Evolutionary conservation across 2,888 invertebrate genomes (phyloP).

Genomic region (Tortrix viridana): DNA sequence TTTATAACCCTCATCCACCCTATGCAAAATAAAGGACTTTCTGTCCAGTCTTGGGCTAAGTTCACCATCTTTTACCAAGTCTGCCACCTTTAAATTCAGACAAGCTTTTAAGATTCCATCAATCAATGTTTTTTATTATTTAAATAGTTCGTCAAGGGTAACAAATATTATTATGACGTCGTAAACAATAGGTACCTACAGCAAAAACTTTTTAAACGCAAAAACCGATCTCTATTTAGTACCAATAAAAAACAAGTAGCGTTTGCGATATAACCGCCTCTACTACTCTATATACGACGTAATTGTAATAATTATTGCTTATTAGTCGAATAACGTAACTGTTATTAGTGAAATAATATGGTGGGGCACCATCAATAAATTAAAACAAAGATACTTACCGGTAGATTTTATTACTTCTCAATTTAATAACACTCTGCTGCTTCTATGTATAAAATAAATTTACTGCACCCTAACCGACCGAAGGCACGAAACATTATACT

Average conservation of each 20-base stretch:
- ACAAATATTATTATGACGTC: not conserved
- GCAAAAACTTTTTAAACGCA: constrained; percentile 29
- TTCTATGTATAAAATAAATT: too few relatives aligned
- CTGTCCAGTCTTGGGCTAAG: too few relatives aligned
- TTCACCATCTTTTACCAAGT: too few relatives aligned
- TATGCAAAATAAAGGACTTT: too few relatives aligned
- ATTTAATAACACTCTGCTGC: too few relatives aligned
- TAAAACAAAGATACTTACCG: too few relatives aligned
- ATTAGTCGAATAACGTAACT: constrained; percentile 35
- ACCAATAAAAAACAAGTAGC: constrained; percentile 18
- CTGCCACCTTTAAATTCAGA: too few relatives aligned
- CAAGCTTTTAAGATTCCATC: too few relatives aligned
- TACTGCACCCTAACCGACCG: not conserved
- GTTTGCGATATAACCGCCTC: not conserved
- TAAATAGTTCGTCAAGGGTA: constrained; percentile 1
- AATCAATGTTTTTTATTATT: too few relatives aligned
- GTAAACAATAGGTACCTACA: not conserved
- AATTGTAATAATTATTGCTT: constrained; percentile 35
- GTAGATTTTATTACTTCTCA: too few relatives aligned
- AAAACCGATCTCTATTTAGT: constrained; percentile 7
- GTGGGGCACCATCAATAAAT: too few relatives aligned
- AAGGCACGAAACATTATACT: not conserved
- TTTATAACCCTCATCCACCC: too few relatives aligned
- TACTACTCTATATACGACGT: constrained; percentile 3
- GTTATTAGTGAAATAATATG: constrained; percentile 44